Percentiles rank a stretch among this genome's conserved stretches.
These are phyloP conservation scores for Molossus molossus DNA, from an alignment of 2,797 vertebrate species.

Conservation along the genomic window DNA sequence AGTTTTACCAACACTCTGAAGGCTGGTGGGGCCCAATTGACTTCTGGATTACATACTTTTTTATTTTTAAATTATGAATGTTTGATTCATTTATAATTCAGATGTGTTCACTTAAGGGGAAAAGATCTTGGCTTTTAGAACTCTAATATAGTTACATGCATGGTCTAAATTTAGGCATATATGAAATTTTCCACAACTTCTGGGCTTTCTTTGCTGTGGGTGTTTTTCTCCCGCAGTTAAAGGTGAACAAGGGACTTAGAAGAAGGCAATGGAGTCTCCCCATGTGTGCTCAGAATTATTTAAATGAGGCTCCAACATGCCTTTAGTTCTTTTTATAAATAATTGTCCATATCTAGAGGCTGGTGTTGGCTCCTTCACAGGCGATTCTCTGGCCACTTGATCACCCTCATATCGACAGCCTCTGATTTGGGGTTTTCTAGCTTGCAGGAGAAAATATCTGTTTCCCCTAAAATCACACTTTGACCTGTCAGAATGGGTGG, in stretches of 20 bases:
- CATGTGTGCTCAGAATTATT: neutral
- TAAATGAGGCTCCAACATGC: neutral
- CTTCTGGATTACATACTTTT: slow-evolving; percentile 12
- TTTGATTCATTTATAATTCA: slow-evolving; percentile 79
- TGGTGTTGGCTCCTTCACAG: neutral
- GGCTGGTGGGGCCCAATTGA: neutral
- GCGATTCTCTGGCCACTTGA: neutral
- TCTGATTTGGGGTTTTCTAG: neutral
- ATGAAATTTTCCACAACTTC: slow-evolving; percentile 63
- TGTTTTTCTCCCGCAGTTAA: slow-evolving; percentile 59
- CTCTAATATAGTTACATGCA: slow-evolving; percentile 39
- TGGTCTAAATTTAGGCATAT: slow-evolving; percentile 62
- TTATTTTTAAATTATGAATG: slow-evolving; percentile 75
- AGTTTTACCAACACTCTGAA: slow-evolving; percentile 3
- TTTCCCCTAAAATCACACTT: neutral
- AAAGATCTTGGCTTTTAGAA: slow-evolving; percentile 54
- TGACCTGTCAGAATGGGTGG: neutral
- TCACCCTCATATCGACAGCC: neutral
- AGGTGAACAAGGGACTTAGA: neutral
- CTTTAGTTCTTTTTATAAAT: slow-evolving; percentile 67
- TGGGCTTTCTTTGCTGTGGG: neutral
- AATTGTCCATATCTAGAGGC: neutral
- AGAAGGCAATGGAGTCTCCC: neutral
- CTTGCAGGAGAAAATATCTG: neutral
- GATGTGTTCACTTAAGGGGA: slow-evolving; percentile 66